These are phyloP conservation scores for Electrophaes corylata DNA, from an alignment of 2,888 invertebrate genomes.

Conservation along the genomic window DNA sequence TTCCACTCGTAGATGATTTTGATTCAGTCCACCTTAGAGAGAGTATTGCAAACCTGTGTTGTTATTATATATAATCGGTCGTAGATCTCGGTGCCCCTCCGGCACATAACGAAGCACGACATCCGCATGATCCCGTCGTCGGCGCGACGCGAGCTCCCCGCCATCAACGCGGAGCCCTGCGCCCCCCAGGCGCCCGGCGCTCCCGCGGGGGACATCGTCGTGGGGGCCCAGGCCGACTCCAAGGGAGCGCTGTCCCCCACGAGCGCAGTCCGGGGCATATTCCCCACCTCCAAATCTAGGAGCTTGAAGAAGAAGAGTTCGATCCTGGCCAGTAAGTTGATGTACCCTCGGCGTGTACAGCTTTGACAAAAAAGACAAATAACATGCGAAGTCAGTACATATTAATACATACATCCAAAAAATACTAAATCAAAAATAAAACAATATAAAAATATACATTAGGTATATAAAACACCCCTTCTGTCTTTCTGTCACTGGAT, in stretches of 20 bases:
- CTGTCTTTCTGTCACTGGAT: too few species aligned
- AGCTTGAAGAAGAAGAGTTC: constrained; percentile 90
- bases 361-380: too few species aligned
- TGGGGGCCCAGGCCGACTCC: constrained; percentile 38
- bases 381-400: too few species aligned
- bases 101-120: constrained; percentile 71
- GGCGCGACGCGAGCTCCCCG: constrained; percentile 59
- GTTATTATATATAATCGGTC: not conserved
- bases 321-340: constrained; percentile 87
- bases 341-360: constrained; percentile 48
- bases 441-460: too few species aligned
- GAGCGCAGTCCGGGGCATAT: constrained; percentile 82
- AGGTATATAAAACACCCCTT: too few species aligned
- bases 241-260: constrained; percentile 67
- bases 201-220: constrained; percentile 32
- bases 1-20: too few species aligned
- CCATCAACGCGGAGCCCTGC: constrained; percentile 52
- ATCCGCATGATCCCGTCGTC: constrained; percentile 60
- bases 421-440: too few species aligned
- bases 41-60: too few species aligned
- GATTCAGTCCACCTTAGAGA: too few species aligned
- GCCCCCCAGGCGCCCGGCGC: constrained; percentile 25
- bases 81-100: constrained; percentile 64
- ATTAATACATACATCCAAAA: too few species aligned
- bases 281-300: constrained; percentile 84